Percentiles rank a stretch among this genome's conserved stretches.
Evolutionary conservation across 2,113 vertebrate species (phyloP).

Genomic region (Perca schrenkii): DNA sequence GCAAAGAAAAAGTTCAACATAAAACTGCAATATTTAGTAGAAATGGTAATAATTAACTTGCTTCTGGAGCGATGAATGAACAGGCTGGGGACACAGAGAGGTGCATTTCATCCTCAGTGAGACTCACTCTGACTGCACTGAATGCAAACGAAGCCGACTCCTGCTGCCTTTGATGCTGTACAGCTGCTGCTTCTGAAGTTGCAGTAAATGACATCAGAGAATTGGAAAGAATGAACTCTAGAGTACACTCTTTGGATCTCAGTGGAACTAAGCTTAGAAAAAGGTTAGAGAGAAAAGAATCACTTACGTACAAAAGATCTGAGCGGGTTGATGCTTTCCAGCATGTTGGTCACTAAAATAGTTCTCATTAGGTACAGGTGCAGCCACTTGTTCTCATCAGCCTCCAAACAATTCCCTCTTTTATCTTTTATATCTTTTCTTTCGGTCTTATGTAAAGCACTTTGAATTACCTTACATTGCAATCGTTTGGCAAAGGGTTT

Average conservation of each 20-base stretch:
- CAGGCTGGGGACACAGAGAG: background rate
- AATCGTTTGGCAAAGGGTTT: too few relatives aligned
- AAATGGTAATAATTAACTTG: background rate
- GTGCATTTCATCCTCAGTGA: background rate
- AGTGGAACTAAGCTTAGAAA: slow-evolving; percentile 11
- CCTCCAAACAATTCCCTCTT: too few relatives aligned
- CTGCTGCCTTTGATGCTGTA: slow-evolving; percentile 14
- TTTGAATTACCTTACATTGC: too few relatives aligned
- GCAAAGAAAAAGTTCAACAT: background rate
- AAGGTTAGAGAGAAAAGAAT: background rate
- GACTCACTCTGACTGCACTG: background rate
- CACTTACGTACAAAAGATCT: background rate
- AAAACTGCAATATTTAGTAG: background rate
- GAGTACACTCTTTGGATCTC: background rate
- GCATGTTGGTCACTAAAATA: too few relatives aligned
- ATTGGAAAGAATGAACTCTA: background rate
- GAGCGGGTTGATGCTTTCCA: background rate
- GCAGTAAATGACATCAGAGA: slow-evolving; percentile 29
- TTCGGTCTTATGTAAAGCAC: too few relatives aligned
- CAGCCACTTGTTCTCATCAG: too few relatives aligned
- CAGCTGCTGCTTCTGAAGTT: slow-evolving; percentile 18
- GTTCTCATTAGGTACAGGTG: too few relatives aligned
- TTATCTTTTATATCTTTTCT: too few relatives aligned
- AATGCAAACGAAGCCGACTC: slow-evolving; percentile 33
- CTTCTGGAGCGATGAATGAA: background rate